phyloP scores from a whole-genome alignment of 2,113 vertebrate species.

The Leucosticte australis region DNA sequence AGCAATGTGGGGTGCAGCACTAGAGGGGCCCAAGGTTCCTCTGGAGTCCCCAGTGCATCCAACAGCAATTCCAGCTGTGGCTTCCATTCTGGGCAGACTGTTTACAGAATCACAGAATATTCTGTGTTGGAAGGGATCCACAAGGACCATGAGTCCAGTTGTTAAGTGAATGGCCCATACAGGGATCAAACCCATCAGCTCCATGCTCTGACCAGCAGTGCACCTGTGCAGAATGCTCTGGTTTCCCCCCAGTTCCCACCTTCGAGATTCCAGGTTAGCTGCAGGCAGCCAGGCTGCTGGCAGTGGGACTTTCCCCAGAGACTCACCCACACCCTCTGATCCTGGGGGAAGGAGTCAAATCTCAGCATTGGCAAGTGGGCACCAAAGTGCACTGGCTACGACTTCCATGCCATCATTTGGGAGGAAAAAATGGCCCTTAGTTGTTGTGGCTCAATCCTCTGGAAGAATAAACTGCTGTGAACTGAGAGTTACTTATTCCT shows the following conservation, averaged over 20 bases:
- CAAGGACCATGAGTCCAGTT: background rate
- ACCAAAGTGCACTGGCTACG: fast-evolving
- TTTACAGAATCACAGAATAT: background rate
- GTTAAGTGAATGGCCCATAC: no score
- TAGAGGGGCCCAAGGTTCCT: background rate
- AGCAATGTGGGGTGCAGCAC: background rate
- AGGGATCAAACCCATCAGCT: background rate
- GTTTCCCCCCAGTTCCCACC: background rate
- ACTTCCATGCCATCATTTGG: fast-evolving
- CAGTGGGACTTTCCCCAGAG: fast-evolving
- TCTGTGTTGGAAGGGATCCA: background rate
- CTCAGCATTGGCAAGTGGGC: fast-evolving
- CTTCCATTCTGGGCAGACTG: background rate
- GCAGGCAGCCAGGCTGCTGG: background rate
- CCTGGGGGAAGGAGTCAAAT: background rate
- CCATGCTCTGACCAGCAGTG: background rate
- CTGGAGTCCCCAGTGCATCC: background rate
- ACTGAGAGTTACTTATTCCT: background rate
- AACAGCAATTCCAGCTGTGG: background rate
- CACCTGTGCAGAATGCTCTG: fast-evolving
- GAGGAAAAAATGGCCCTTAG: background rate
- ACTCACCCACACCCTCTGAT: background rate
- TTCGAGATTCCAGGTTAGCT: background rate
- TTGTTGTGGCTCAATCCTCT: background rate
- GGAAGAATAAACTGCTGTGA: background rate